Evolutionary conservation across 1,140 invertebrate genomes (phyloP), one percentile per base, ranked within the genome.

Genomic region (Phymorhynchus buccinoides): DNA sequence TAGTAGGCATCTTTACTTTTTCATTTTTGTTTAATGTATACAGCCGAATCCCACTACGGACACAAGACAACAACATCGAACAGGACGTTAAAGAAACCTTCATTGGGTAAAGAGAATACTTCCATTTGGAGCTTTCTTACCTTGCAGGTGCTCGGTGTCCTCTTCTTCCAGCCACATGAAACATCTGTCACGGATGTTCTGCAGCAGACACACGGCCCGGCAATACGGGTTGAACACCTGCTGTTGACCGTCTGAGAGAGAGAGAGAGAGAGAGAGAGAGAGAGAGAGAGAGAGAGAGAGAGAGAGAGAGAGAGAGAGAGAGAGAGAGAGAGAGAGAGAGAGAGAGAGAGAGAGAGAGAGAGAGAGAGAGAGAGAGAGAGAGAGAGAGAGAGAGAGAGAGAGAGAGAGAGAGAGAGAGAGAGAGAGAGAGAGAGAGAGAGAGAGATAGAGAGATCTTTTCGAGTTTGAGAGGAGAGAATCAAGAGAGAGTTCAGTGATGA

Each of bases 171-270:
- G 56, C n/a, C 68, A 32, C 12, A 66, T 12, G 30, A 68, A 12
- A 80, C 87, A 88, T 52, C 86, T 85, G 48, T 86, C 73, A 77
- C 85, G 84, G 71, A 89, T 86, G 80, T 84, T 85, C 30, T 78
- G 80, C 44, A 89, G 79, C 32, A 89, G 82, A 35, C 83, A 77
- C 39, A 85, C 84, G 32, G 68, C 75, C 35, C 85, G 75, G 71
- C 87, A 89, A 81, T 87, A 86, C 12, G 87, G 88, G 48, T 89
- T 89, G 79, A 88, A 89, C 37, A 89, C 78, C 66, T 86, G 78
- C 35, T 87, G 77, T 66, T 86, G 52, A 12, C 84, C 80, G 27
- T 88, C 87, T 89, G 86, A 3, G 35, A 75, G 37, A 75, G n/a
- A 35, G 30, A 71, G 30, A 71, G n/a, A 32, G 30, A 71, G n/a